Conservation (phyloP, 2,888 invertebrate genomes). For the Platycheirus albimanus region DNA sequence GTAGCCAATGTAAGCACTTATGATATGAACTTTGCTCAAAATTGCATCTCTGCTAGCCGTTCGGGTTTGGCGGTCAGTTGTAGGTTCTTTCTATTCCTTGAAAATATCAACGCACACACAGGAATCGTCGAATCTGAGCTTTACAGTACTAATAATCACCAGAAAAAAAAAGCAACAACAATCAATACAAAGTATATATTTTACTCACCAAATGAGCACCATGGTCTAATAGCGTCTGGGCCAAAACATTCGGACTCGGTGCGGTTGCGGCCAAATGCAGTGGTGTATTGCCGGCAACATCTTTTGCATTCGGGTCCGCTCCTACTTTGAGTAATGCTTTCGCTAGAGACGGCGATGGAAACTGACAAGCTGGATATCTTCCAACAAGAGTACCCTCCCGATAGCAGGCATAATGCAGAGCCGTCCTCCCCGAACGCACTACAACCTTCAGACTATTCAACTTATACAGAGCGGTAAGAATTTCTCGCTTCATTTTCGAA, state of each 20-base stretch:
- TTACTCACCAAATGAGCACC: conserved; percentile 86
- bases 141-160: no score
- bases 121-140: no score
- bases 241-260: conserved; percentile 88
- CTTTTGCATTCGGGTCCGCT: conserved; percentile 90
- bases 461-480: conserved; percentile 89
- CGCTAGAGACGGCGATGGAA: conserved; percentile 88
- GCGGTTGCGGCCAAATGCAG: conserved; percentile 92
- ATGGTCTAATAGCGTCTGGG: conserved; percentile 88
- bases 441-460: conserved; percentile 89
- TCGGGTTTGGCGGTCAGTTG: no score
- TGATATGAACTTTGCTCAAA: no score
- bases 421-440: conserved; percentile 87
- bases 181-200: no score
- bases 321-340: conserved; percentile 91
- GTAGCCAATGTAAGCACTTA: no score
- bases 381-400: conserved; percentile 88
- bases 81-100: no score
- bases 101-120: no score
- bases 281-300: conserved; percentile 93
- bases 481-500: conserved; percentile 84
- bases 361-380: conserved; percentile 87
- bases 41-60: no score
- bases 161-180: no score
- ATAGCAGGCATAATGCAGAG: conserved; percentile 93